phyloP scores from a whole-genome alignment of 64 coral and sea anemone species.

The Catalaphyllia jardinei region DNA sequence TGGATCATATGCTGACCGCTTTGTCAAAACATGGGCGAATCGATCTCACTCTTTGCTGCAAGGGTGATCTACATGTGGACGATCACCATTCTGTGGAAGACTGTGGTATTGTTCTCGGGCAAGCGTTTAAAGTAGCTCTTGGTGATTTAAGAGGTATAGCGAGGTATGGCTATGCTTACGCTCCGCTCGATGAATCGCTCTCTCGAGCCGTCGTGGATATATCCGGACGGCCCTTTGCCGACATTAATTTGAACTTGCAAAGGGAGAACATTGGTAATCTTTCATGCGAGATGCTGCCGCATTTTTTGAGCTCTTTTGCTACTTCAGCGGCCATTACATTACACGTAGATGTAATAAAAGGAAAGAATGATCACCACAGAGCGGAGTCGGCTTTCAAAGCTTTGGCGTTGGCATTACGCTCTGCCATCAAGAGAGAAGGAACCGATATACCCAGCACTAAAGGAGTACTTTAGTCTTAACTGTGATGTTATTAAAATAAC shows the following conservation, averaged over 20 bases:
- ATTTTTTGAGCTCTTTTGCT: constrained; percentile 63
- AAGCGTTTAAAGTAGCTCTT: constrained; percentile 47
- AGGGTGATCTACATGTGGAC: constrained; percentile 67
- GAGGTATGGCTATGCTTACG: constrained; percentile 64
- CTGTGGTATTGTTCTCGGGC: constrained; percentile 63
- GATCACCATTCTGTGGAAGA: constrained; percentile 78
- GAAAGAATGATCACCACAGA: constrained; percentile 60
- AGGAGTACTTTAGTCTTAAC: constrained; percentile 38
- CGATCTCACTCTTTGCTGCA: constrained; percentile 40
- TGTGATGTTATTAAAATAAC: neutral
- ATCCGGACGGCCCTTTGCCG: constrained; percentile 62
- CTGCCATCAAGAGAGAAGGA: constrained; percentile 50
- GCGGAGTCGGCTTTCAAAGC: constrained; percentile 68
- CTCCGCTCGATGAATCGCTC: constrained; percentile 58
- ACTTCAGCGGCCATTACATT: constrained; percentile 68
- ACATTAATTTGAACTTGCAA: constrained; percentile 55
- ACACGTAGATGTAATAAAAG: constrained; percentile 59
- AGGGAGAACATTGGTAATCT: constrained; percentile 56
- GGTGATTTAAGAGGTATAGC: constrained; percentile 54
- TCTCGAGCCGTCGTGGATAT: constrained; percentile 62
- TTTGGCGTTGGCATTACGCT: constrained; percentile 39
- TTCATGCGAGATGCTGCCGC: constrained; percentile 58
- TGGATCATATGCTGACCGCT: constrained; percentile 71
- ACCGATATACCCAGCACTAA: constrained; percentile 59
- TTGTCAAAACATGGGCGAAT: constrained; percentile 53